These are phyloP conservation scores for Echinometra lucunter DNA, from an alignment of 53 echinoderm and acorn worm genomes.

Conservation along the genomic window DNA sequence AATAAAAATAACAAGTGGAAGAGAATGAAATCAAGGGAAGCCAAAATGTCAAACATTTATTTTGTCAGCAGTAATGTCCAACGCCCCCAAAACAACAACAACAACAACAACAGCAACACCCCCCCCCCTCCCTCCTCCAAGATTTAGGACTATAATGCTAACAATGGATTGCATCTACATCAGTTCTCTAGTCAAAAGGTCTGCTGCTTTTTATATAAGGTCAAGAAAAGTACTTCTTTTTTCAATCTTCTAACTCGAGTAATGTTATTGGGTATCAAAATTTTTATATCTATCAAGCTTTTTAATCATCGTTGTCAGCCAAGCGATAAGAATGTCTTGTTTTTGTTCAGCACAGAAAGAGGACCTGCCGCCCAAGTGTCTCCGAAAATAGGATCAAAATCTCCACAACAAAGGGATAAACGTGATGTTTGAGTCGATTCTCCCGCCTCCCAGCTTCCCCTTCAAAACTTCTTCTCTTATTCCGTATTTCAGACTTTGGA, in stretches of 20 bases:
- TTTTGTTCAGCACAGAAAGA: conserved; percentile 19
- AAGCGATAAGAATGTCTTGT: conserved; percentile 38
- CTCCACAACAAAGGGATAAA: conserved; percentile 64
- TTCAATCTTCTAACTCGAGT: not conserved
- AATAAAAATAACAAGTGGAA: too few relatives aligned
- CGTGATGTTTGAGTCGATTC: conserved; percentile 59
- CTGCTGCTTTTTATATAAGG: not conserved
- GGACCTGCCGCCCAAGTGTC: conserved; percentile 57
- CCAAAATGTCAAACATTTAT: too few relatives aligned
- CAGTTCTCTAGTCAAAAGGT: not conserved
- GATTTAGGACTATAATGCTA: not conserved
- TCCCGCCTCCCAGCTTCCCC: not conserved
- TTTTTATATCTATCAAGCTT: not conserved
- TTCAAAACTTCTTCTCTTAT: not conserved
- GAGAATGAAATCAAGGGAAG: too few relatives aligned
- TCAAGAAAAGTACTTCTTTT: not conserved
- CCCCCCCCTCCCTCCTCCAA: not conserved
- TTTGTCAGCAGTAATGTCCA: too few relatives aligned
- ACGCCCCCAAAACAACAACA: too few relatives aligned
- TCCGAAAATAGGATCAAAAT: conserved; percentile 48
- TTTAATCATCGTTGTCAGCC: conserved; percentile 50
- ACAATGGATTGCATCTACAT: not conserved
- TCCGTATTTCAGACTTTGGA: not conserved
- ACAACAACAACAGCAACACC: too few relatives aligned
- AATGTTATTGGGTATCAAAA: not conserved